These are phyloP conservation scores for Odocoileus hemionus DNA, from an alignment of 2,113 vertebrate genomes.

Conservation along the genomic window DNA sequence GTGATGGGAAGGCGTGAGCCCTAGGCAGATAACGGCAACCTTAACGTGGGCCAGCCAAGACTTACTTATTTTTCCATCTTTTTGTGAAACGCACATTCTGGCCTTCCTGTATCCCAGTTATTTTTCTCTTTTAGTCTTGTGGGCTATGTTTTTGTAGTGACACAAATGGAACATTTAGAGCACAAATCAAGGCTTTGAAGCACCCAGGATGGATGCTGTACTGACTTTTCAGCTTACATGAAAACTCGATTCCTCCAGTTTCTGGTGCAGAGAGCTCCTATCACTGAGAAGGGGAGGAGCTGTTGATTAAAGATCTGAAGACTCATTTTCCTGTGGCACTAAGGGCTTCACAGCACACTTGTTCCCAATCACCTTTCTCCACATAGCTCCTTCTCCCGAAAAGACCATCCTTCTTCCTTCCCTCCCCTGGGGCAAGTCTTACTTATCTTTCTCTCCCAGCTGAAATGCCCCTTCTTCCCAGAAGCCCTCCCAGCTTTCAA, in stretches of 20 bases:
- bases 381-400: fast-evolving
- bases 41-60: fast-evolving
- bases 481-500: not conserved
- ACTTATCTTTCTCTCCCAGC: not conserved
- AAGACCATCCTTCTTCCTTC: not conserved
- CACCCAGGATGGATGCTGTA: not conserved
- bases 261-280: not conserved
- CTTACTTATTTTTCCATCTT: not conserved
- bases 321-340: not conserved
- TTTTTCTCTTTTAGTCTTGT: not conserved
- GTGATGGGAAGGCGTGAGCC: fast-evolving
- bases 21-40: fast-evolving
- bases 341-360: not conserved
- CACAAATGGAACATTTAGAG: not conserved
- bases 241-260: not conserved
- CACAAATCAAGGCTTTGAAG: not conserved
- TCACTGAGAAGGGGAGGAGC: not conserved
- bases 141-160: not conserved
- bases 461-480: not conserved
- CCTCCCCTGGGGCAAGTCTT: not conserved
- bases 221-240: not conserved
- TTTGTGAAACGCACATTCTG: not conserved
- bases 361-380: not conserved
- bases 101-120: not conserved
- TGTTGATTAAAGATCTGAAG: not conserved